Base-by-base conservation (phyloP, 1,140 invertebrate species). In the Proales similis region DNA sequence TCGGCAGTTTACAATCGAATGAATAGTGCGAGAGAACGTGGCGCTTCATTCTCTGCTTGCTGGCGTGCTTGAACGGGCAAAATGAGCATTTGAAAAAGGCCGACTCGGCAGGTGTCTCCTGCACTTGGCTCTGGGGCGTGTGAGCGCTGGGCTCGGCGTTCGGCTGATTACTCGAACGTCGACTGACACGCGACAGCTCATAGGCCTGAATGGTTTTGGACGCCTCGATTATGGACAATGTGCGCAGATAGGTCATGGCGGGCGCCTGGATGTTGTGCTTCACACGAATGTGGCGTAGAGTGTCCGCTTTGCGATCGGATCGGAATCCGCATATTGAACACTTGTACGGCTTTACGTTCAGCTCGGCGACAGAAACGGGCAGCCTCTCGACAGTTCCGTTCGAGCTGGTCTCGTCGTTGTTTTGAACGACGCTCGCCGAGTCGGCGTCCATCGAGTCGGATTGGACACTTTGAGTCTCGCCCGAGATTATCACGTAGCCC, bases 401-500 rank as follows among this genome's bases (percentile, higher is more conserved):
- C 42, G 38, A 38, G 26, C 48, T 24, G 20, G 17, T 24, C 17
- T 53, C 33, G 14, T 22, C 38, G 27, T 33, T 36, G 17, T 53
- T 38, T 33, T 32, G n/a, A n/a, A n/a, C 14, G 33, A 36, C 9
- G 33, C 14, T 9, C 14, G 9, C 14, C 9, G 33, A 36, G 9
- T 36, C 9, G 33, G 33, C 9, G 9, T 9, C 14, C 9, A 9
- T 36, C 9, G 33, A 36, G 14, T 14, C 9, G 9, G 9, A 36
- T 36, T 36, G 33, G 33, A 14, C 14, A 36, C 14, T 9, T 36
- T 36, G 33, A 36, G 33, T 36, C 33, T 36, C 33, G 9, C 14
- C 33, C 14, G 14, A 36, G 14, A 36, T 14, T 9, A 90, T 85
- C 73, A 85, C 84, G n/a, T 79, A 77, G 26, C 71, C 68, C 36